phyloP scores from a whole-genome alignment of 1,140 invertebrate species.

The silkworm (Bombyx mori) region ASM3026992v2 NC_085124.1:7136501-7137000 shows the following conservation, averaged over 20 bases:
- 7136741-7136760: slow-evolving; percentile 27
- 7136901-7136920: too few relatives aligned
- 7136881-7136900: too few relatives aligned
- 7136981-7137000: too few relatives aligned
- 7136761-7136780: slow-evolving; percentile 26
- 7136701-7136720: slow-evolving; percentile 46
- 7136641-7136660: slow-evolving; percentile 17
- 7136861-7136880: too few relatives aligned
- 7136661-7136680: slow-evolving; percentile 16
- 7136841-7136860: too few relatives aligned
- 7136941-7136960: too few relatives aligned
- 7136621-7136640: slow-evolving; percentile 36
- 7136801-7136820: slow-evolving; percentile 5
- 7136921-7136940: too few relatives aligned
- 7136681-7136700: slow-evolving; percentile 43
- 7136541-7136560: slow-evolving; percentile 50
- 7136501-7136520: slow-evolving; percentile 44
- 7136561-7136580: slow-evolving; percentile 49
- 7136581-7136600: slow-evolving; percentile 35
- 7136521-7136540: slow-evolving; percentile 60
- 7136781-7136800: slow-evolving; percentile 17
- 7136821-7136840: not conserved
- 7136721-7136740: slow-evolving; percentile 22
- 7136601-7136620: slow-evolving; percentile 47
- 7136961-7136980: too few relatives aligned